A percentile compares a stretch with the other conserved stretches of the same genome.
These are phyloP conservation scores for Rostratula benghalensis DNA, from an alignment of 2,113 vertebrate species.

Conservation along the genomic window DNA sequence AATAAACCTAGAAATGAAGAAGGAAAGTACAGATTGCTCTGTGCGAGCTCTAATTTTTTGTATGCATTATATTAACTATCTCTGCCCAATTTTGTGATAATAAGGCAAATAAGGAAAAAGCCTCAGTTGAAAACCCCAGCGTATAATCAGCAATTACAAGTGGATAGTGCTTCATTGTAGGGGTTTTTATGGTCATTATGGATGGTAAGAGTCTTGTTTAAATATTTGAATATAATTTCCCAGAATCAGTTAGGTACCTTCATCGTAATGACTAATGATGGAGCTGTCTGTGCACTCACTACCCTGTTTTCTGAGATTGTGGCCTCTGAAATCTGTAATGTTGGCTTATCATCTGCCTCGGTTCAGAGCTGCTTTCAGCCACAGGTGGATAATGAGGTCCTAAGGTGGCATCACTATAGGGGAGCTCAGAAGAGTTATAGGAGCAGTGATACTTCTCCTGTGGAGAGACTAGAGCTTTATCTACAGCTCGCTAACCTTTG, in stretches of 20 bases:
- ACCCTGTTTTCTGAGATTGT: not conserved
- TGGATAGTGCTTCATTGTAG: conserved; percentile 15
- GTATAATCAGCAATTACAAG: conserved; percentile 36
- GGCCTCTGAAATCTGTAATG: not conserved
- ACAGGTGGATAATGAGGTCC: not conserved
- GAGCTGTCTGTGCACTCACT: not conserved
- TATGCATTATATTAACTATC: conserved; percentile 53
- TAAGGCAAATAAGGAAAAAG: conserved; percentile 64
- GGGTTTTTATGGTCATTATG: conserved; percentile 41
- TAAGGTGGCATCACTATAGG: not conserved
- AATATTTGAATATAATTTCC: conserved; percentile 64
- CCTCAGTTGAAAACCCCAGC: conserved; percentile 42
- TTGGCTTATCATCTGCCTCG: not conserved
- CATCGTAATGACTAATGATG: conserved; percentile 25
- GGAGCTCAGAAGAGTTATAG: not conserved
- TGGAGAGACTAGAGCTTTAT: not conserved
- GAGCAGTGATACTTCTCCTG: not conserved
- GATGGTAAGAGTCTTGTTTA: conserved; percentile 46
- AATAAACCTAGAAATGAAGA: conserved; percentile 25
- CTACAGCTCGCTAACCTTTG: not conserved
- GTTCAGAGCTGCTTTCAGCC: not conserved
- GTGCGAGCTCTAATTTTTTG: not conserved
- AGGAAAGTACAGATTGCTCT: conserved; percentile 16
- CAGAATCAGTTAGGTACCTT: conserved; percentile 32
- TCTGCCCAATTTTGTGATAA: conserved; percentile 59